Evolutionary conservation across 2,797 vertebrate species (phyloP), one percentile per base, ranked within the genome.

Genomic region (Thunnus albacares): DNA sequence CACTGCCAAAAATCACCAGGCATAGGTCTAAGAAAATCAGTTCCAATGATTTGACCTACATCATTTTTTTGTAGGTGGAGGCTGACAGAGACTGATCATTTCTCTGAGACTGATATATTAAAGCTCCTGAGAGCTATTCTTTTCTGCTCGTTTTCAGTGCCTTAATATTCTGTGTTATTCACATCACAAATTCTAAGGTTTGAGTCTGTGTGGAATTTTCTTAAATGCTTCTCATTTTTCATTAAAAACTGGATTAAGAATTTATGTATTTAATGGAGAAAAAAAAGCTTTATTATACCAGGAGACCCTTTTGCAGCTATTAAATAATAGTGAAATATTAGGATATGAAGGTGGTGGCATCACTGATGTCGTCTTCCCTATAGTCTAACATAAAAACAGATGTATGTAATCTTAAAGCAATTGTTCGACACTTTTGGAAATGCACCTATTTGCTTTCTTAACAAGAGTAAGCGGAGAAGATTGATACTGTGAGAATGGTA

Each of bases 21-120:
- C 45, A 17, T 15, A 15, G 17, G 17, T 47, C 17, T 7, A 47
- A 18, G 41, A 47, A 47, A 74, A 59, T 61, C 20, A 64, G 43
- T 7, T 7, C 65, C 60, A 57, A 52, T 12, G 38, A 45, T 52
- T 53, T 83, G 52, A 77, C 72, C 43, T 28, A 60, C 35, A 57
- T 68, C 1, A 8, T 30, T 38, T 58, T 59, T 59, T 28, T 35
- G 11, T 57, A 65, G 45, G 10, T 18, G 3, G 15, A 51, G 49
- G 24, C 45, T 63, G 66, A 51, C 47, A 51, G 17, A 51, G 47
- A 51, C 18, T 20, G 45, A 49, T 49, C 45, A 49, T 49, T 49
- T 49, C 45, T 49, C 45, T 18, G 9, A 17, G 45, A 18, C 45
- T 20, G 7, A 20, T 20, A 65, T 57, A n/a, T 24, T 57, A 18